phyloP scores from a whole-genome alignment of 1,140 invertebrate species.

The Subanguina moxae region DNA sequence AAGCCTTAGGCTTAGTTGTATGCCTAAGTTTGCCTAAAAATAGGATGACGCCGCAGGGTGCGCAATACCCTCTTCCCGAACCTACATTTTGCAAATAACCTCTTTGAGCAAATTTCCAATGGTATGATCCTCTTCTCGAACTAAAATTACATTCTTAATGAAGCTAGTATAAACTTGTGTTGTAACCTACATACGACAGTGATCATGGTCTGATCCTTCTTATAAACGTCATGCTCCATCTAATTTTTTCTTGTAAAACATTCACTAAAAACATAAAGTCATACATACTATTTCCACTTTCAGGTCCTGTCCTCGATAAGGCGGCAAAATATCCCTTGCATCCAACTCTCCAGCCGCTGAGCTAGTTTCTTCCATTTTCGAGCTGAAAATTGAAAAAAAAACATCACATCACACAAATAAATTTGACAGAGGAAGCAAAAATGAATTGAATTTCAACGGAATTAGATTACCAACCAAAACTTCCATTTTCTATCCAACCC shows the following conservation, averaged over 20 bases:
- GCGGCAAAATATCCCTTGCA: neutral
- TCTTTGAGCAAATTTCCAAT: constrained; percentile 54
- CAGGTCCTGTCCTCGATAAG: neutral
- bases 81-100: constrained; percentile 50
- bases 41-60: too few relatives aligned
- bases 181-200: neutral
- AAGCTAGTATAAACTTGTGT: too few relatives aligned
- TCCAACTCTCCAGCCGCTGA: too few relatives aligned
- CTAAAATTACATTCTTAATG: too few relatives aligned
- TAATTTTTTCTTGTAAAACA: too few relatives aligned
- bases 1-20: too few relatives aligned
- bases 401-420: neutral
- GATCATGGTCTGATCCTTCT: neutral
- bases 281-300: constrained; percentile 10
- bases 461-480: neutral
- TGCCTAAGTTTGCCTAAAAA: too few relatives aligned
- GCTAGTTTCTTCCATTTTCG: too few relatives aligned
- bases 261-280: neutral
- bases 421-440: neutral
- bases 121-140: constrained; percentile 54
- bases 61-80: neutral
- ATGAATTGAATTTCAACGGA: neutral
- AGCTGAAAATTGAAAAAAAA: too few relatives aligned
- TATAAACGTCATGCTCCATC: neutral
- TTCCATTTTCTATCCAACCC: too few relatives aligned